Evolutionary conservation across 2,888 invertebrate species (phyloP).

Genomic region (Geophilus truncorum): DNA sequence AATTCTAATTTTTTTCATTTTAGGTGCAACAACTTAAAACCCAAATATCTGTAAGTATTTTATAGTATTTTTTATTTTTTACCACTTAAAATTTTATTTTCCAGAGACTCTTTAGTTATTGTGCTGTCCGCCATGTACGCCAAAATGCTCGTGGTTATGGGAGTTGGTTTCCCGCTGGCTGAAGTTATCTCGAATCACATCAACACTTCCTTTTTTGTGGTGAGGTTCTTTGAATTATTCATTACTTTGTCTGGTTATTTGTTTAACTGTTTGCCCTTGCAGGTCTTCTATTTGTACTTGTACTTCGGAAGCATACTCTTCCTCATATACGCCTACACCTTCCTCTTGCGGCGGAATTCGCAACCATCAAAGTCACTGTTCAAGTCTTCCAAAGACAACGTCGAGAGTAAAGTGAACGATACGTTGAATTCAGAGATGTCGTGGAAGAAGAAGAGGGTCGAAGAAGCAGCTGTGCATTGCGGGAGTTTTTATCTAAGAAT

Average conservation of each 20-base stretch:
- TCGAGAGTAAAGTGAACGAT: not conserved
- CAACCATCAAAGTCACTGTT: not conserved
- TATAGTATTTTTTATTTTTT: no score
- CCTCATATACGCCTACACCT: slow-evolving; percentile 70
- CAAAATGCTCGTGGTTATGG: slow-evolving; percentile 88
- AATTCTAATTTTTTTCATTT: not conserved
- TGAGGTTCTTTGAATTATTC: slow-evolving; percentile 46
- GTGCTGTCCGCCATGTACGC: slow-evolving; percentile 92
- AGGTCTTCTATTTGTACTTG: slow-evolving; percentile 80
- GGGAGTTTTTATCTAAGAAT: slow-evolving; percentile 88
- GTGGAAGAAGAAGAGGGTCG: slow-evolving; percentile 41
- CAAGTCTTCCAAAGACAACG: slow-evolving; percentile 23
- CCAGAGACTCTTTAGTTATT: slow-evolving; percentile 79
- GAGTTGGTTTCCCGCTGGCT: slow-evolving; percentile 90
- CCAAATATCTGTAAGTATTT: not conserved
- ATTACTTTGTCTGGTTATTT: not conserved
- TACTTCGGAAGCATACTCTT: slow-evolving; percentile 83
- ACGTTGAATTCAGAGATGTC: not conserved
- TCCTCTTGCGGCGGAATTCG: slow-evolving; percentile 40
- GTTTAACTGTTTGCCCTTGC: slow-evolving; percentile 40
- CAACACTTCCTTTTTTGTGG: slow-evolving; percentile 89
- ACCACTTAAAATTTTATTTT: no score
- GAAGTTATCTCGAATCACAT: slow-evolving; percentile 92
- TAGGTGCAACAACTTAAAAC: not conserved
- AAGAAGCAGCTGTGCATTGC: slow-evolving; percentile 59